Evolutionary conservation across 2,113 vertebrate genomes (phyloP), one percentile per base, ranked within the genome.

Genomic region (Neolamprologus devosi): DNA sequence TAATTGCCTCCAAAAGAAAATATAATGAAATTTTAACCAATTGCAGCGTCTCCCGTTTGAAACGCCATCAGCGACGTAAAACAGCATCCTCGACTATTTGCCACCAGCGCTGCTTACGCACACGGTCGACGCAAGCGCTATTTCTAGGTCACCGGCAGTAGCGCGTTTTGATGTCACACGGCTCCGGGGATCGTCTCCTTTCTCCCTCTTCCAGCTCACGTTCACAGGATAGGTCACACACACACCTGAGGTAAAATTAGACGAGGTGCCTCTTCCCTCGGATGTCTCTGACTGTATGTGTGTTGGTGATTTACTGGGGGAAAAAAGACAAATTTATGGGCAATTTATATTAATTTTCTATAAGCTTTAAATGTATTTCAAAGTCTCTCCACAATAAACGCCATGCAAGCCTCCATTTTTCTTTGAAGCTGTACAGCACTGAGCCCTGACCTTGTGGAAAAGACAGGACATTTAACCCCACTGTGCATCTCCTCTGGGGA

Each of bases 101-200:
- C 83, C 91, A 82, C 80, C 65, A 47, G 84, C 21, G 85, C 30
- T 88, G 91, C 93, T 91, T 91, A 93, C 91, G 91, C 89, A 93
- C 88, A 7, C 26, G 17, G 16, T 42, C 82, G n/a, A 37, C 83
- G 90, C 91, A 88, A 80, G 75, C 91, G 75, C 70, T 35, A 57
- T 96, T 96, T 96, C 94, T 96, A 92, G 94, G 95, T 96, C 95
- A 95, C 87, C 75, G 19, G 85, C 88, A n/a, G 65, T 8, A 82
- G 85, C 68, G 81, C 55, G 84, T 88, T 91, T 28, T 92, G 92
- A 94, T 90, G 94, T 94, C 92, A 94, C 91, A 23, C 5, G 4
- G 86, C 92, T 87, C 85, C 80, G 37, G 84, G 89, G 87, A 85
- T 82, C 35, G 85, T 87, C 70, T 88, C 87, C 80, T 83, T 55